Conservation (phyloP, 2,113 vertebrate species). For the Ibidorhyncha struthersii region DNA sequence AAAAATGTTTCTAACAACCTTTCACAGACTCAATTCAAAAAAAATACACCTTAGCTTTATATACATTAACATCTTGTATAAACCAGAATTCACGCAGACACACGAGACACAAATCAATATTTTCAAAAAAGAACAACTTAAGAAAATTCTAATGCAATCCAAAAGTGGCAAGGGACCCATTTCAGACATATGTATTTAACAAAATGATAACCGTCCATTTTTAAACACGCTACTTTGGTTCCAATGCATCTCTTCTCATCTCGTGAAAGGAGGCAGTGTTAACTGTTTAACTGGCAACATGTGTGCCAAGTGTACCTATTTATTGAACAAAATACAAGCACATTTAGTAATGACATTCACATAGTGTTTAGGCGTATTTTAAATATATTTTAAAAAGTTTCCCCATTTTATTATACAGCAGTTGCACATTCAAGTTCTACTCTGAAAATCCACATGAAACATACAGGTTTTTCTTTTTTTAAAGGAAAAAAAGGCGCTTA, state of each 20-base stretch:
- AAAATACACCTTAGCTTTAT: constrained; percentile 29
- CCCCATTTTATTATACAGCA: constrained; percentile 66
- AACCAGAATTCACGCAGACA: constrained; percentile 46
- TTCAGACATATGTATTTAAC: constrained; percentile 51
- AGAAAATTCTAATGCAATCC: constrained; percentile 62
- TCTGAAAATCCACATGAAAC: constrained; percentile 69
- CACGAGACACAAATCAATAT: constrained; percentile 64
- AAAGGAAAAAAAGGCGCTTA: constrained; percentile 35
- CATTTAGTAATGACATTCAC: constrained; percentile 73
- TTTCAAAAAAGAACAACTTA: constrained; percentile 63
- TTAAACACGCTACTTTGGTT: constrained; percentile 75
- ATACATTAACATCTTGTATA: neutral
- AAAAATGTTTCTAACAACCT: constrained; percentile 47
- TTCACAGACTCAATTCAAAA: constrained; percentile 27
- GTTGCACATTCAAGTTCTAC: constrained; percentile 65
- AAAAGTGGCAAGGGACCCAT: constrained; percentile 59
- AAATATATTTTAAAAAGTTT: constrained; percentile 44
- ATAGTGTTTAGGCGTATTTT: constrained; percentile 65
- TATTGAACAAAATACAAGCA: constrained; percentile 77
- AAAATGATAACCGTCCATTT: constrained; percentile 71
- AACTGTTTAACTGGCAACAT: constrained; percentile 73
- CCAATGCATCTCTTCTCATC: constrained; percentile 80
- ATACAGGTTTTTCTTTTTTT: constrained; percentile 20
- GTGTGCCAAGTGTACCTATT: constrained; percentile 77
- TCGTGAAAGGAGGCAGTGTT: constrained; percentile 78